phyloP scores from a whole-genome alignment of 2,797 vertebrate genomes.

The Tokudaia tokunoshimensis region DNA sequence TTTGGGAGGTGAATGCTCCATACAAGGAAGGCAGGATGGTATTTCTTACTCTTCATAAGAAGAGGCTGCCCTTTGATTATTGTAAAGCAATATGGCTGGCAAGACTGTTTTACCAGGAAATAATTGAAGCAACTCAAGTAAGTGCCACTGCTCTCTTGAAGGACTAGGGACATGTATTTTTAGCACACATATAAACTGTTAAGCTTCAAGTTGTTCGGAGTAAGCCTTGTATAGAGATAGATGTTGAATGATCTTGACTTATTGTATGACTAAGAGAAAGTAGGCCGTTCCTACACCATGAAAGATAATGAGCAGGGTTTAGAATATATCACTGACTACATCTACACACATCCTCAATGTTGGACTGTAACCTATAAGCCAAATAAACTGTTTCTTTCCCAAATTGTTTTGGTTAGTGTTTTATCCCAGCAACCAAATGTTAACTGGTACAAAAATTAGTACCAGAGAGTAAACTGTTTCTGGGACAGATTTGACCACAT shows the following conservation, averaged over 20 bases:
- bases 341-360: background rate
- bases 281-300: slow-evolving; percentile 35
- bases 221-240: slow-evolving; percentile 36
- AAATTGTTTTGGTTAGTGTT: background rate
- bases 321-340: background rate
- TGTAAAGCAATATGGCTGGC: slow-evolving; percentile 45
- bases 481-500: background rate
- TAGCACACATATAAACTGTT: slow-evolving; percentile 56
- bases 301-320: slow-evolving; percentile 56
- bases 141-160: slow-evolving; percentile 73
- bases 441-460: background rate
- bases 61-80: slow-evolving; percentile 45
- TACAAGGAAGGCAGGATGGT: slow-evolving; percentile 58
- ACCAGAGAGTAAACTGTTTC: background rate
- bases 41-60: slow-evolving; percentile 65
- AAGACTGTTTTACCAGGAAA: slow-evolving; percentile 75
- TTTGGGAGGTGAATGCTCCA: slow-evolving; percentile 50
- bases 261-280: slow-evolving; percentile 45
- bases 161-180: slow-evolving; percentile 70
- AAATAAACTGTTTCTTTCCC: background rate
- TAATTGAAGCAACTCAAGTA: slow-evolving; percentile 73
- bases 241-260: slow-evolving; percentile 64
- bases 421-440: background rate
- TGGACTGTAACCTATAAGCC: background rate
- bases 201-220: slow-evolving; percentile 33